Percentiles rank a stretch among this genome's conserved stretches.
phyloP scores from a whole-genome alignment of 2,113 vertebrate species.

The Mormoops blainvillei region DNA sequence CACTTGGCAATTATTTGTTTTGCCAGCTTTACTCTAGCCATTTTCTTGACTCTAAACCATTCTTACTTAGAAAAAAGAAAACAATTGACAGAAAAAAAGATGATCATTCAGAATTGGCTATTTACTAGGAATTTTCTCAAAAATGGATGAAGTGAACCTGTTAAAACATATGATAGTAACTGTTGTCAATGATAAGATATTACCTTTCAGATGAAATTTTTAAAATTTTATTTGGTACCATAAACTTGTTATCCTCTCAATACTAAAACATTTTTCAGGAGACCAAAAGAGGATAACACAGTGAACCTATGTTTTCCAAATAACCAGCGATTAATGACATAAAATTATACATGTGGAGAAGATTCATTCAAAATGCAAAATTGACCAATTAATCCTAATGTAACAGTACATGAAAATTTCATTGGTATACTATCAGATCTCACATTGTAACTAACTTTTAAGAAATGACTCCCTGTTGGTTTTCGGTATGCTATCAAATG shows the following conservation, averaged over 20 bases:
- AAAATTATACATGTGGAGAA: background rate
- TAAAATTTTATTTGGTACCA: background rate
- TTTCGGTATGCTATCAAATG: background rate
- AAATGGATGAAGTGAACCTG: background rate
- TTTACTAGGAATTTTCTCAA: background rate
- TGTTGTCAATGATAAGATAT: background rate
- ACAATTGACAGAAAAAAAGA: background rate
- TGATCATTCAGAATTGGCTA: background rate
- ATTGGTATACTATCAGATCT: background rate
- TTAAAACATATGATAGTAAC: background rate
- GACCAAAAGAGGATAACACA: background rate
- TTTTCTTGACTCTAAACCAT: background rate
- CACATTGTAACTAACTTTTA: background rate
- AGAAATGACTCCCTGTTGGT: background rate
- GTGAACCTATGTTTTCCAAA: background rate
- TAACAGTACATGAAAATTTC: background rate
- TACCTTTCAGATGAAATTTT: background rate
- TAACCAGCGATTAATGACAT: background rate
- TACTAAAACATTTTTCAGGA: background rate
- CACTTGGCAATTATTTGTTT: background rate
- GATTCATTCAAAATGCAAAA: background rate
- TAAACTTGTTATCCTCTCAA: background rate
- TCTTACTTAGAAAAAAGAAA: background rate
- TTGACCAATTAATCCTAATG: background rate
- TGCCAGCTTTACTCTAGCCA: background rate